A percentile compares a stretch with the other conserved stretches of the same genome.
Evolutionary conservation across 2,888 invertebrate genomes (phyloP).

Genomic region (Stenolophus ochropezus): DNA sequence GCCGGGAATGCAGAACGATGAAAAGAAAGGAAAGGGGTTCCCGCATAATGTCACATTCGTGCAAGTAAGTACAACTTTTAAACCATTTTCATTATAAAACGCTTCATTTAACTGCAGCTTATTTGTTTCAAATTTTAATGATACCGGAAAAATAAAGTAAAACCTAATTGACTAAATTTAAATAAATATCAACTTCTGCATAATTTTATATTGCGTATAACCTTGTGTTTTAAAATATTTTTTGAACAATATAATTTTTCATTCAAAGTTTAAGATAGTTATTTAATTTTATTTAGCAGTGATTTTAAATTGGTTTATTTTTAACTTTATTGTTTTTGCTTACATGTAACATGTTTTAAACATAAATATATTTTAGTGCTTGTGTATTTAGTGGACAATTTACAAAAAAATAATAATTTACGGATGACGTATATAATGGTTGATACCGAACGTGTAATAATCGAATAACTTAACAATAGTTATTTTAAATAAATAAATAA

Average conservation of each 20-base stretch:
- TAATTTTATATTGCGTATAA: neutral
- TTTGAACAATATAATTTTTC: neutral
- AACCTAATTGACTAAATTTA: conserved; percentile 12
- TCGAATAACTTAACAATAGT: too few relatives aligned
- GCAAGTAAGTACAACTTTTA: conserved; percentile 77
- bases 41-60: conserved; percentile 94
- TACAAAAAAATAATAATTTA: too few relatives aligned
- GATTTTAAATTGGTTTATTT: neutral
- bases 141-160: neutral
- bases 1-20: conserved; percentile 73
- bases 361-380: neutral
- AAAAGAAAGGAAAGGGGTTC: conserved; percentile 77
- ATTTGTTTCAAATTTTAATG: conserved; percentile 19
- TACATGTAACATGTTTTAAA: neutral
- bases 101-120: conserved; percentile 48
- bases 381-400: too few relatives aligned
- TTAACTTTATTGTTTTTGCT: neutral
- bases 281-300: neutral
- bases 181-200: neutral
- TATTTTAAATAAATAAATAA: too few relatives aligned
- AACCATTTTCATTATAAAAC: conserved; percentile 49
- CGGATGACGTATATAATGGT: too few relatives aligned
- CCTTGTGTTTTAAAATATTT: neutral
- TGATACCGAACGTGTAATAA: too few relatives aligned
- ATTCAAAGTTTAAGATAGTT: neutral